Conservation (phyloP, 2,797 vertebrate genomes). For the Phaenicophaeus curvirostris region DNA sequence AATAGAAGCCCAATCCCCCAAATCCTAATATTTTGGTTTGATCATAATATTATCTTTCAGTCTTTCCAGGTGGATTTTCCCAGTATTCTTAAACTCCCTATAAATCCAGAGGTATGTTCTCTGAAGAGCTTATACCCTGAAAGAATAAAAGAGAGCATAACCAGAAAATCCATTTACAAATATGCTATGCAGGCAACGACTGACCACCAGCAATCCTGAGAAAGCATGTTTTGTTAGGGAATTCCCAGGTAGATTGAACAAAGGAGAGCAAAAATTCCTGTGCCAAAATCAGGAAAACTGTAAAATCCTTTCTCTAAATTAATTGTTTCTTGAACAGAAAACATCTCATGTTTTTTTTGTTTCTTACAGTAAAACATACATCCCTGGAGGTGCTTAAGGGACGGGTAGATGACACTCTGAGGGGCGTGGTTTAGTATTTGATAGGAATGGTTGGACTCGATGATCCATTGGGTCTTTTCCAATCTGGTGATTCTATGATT, state of each 20-base stretch:
- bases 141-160: not conserved
- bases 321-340: not conserved
- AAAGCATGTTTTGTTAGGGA: rapidly evolving
- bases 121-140: not conserved
- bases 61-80: not conserved
- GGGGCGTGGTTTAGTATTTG: too few species aligned
- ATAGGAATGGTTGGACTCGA: too few species aligned
- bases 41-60: not conserved
- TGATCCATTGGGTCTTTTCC: too few species aligned
- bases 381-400: too few species aligned
- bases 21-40: not conserved
- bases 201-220: not conserved
- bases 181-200: not conserved
- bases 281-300: not conserved
- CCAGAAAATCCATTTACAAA: not conserved
- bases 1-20: not conserved
- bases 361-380: not conserved
- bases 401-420: too few species aligned
- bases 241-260: not conserved
- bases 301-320: not conserved
- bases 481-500: too few species aligned
- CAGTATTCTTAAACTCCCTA: not conserved
- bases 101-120: not conserved
- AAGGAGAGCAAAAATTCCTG: not conserved
- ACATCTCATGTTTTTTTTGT: not conserved